Conservation (phyloP, 2,888 invertebrate species). For the Xestia rhomboidea region DNA sequence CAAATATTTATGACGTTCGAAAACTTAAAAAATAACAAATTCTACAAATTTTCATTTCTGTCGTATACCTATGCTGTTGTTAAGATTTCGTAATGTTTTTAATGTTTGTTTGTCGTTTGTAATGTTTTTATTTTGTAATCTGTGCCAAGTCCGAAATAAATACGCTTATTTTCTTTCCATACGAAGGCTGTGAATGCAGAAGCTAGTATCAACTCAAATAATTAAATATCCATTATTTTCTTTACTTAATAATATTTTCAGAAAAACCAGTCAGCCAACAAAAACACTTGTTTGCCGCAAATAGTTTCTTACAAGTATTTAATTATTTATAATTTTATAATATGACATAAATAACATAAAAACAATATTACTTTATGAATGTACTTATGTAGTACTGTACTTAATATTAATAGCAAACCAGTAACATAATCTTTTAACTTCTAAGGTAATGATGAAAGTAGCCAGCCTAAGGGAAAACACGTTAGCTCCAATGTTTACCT, state of each 20-base stretch:
- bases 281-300: slow-evolving; percentile 26
- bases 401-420: background rate
- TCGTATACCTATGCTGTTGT: background rate
- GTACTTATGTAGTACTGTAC: background rate
- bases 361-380: background rate
- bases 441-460: slow-evolving; percentile 13
- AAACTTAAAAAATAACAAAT: background rate
- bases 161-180: background rate
- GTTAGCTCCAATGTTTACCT: slow-evolving; percentile 21
- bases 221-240: background rate
- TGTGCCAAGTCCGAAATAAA: slow-evolving; percentile 25
- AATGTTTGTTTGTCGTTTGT: no score
- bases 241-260: background rate
- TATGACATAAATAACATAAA: background rate
- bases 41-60: background rate
- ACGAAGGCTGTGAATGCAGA: background rate
- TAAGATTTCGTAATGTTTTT: background rate
- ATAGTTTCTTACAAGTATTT: slow-evolving; percentile 3
- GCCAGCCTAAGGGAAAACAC: background rate
- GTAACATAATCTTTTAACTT: background rate
- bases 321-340: background rate
- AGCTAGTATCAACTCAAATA: background rate
- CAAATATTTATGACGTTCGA: background rate
- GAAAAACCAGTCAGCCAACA: slow-evolving; percentile 16
- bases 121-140: background rate